phyloP scores from a whole-genome alignment of 2,113 vertebrate species.

The Anguilla rostrata region DNA sequence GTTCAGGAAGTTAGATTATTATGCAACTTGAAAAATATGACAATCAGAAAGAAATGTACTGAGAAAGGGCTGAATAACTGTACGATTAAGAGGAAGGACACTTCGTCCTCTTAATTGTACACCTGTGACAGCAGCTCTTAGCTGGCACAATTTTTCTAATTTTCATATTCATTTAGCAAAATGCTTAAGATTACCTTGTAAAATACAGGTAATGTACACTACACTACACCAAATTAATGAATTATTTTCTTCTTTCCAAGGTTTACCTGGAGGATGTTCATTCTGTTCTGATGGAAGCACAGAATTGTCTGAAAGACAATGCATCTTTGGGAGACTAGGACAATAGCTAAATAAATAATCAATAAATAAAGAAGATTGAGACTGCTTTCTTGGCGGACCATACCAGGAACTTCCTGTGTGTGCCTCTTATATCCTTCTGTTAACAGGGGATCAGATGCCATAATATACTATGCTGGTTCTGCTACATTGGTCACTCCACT shows the following conservation, averaged over 20 bases:
- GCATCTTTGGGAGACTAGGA: neutral
- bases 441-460: neutral
- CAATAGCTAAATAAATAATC: no score
- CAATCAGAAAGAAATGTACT: neutral
- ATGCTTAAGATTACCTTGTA: no score
- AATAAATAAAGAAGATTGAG: neutral
- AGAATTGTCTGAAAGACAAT: neutral
- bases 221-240: neutral
- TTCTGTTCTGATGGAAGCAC: conserved; percentile 65
- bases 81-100: neutral
- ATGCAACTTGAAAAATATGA: neutral
- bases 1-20: conserved; percentile 12
- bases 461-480: neutral
- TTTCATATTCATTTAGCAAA: no score
- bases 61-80: neutral
- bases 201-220: neutral
- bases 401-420: neutral
- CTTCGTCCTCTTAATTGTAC: neutral
- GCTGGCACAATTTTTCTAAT: neutral
- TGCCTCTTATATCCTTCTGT: neutral
- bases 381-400: neutral
- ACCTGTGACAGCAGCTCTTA: neutral
- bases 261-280: conserved; percentile 73
- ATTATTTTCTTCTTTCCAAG: conserved; percentile 57
- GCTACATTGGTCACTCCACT: no score